These are phyloP conservation scores for Gymnoscopelus braueri DNA, from an alignment of 2,797 vertebrate genomes.

Conservation along the genomic window DNA sequence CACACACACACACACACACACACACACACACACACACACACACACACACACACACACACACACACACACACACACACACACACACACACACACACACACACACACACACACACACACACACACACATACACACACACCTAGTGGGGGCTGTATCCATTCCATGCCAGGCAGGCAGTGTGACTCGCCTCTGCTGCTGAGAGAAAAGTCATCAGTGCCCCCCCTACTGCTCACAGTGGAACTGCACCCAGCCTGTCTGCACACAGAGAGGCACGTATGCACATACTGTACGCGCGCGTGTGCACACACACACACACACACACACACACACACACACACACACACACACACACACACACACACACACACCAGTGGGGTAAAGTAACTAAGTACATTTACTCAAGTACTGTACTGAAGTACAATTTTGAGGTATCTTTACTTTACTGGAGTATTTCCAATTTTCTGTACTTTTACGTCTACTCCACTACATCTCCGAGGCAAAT, in stretches of 20 bases:
- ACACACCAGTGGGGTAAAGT: background rate
- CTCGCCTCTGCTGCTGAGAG: constrained; percentile 50
- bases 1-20: background rate
- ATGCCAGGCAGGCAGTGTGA: too few species aligned
- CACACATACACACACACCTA: background rate
- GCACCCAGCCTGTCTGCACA: constrained; percentile 34
- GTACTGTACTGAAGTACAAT: too few species aligned
- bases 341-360: constrained; percentile 2
- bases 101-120: background rate
- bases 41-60: constrained; percentile 19
- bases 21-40: background rate
- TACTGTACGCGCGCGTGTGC: background rate
- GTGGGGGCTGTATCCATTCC: background rate
- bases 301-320: background rate
- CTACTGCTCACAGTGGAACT: constrained; percentile 68
- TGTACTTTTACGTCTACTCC: too few species aligned
- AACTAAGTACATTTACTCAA: too few species aligned
- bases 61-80: constrained; percentile 34
- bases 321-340: constrained; percentile 18
- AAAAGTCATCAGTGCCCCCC: constrained; percentile 66
- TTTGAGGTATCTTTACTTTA: too few species aligned
- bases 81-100: background rate
- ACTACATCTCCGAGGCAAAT: too few species aligned
- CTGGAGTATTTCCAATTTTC: too few species aligned
- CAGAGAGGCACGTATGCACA: background rate